phyloP scores from a whole-genome alignment of 2,888 invertebrate genomes.

The Amblyjoppa fuscipennis region DNA sequence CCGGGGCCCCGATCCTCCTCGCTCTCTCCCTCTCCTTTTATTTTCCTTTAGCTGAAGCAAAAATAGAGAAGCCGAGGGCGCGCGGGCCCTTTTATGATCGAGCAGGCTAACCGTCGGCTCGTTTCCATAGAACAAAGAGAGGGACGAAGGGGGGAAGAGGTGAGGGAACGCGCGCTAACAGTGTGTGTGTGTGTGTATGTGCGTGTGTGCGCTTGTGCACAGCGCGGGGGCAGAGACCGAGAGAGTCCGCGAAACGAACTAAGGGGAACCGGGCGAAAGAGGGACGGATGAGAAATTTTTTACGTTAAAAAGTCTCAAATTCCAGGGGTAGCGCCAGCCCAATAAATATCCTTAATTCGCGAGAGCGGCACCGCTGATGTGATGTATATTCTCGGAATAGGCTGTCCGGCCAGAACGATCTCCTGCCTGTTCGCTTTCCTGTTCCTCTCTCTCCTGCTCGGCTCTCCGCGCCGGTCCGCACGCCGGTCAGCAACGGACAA shows the following conservation, averaged over 20 bases:
- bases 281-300: conserved; percentile 53
- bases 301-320: conserved; percentile 78
- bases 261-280: conserved; percentile 6
- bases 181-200: conserved; percentile 15
- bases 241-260: conserved; percentile 48
- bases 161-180: conserved; percentile 13
- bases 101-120: conserved; percentile 70
- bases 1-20: conserved; percentile 35
- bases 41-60: conserved; percentile 42
- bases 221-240: conserved; percentile 50
- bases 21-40: conserved; percentile 34
- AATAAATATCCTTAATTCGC: conserved; percentile 81
- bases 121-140: conserved; percentile 76
- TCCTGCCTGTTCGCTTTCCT: conserved; percentile 56
- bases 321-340: conserved; percentile 81
- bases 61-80: conserved; percentile 56
- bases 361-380: conserved; percentile 72
- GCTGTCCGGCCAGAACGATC: conserved; percentile 62
- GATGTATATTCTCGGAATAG: conserved; percentile 81
- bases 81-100: conserved; percentile 68
- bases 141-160: conserved; percentile 53
- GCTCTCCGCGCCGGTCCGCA: conserved; percentile 34
- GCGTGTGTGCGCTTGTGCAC: conserved; percentile 8
- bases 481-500: conserved; percentile 70
- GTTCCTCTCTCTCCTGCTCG: conserved; percentile 37